Base-by-base conservation (phyloP, 2,888 invertebrate species). In the Acanthosepion lycidas region DNA sequence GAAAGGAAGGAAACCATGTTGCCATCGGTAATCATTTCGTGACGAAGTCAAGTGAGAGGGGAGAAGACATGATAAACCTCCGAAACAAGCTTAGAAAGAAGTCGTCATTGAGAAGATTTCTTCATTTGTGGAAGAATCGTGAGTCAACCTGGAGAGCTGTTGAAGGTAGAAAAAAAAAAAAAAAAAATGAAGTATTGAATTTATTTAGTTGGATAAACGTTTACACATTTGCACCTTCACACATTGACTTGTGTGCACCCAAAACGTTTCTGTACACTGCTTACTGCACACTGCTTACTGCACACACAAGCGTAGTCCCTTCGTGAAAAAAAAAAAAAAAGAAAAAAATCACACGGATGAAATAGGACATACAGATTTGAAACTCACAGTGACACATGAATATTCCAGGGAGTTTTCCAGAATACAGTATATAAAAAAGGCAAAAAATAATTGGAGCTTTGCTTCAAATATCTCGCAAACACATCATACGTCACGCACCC, bases 21-120 rank as follows among this genome's bases (percentile, higher is more conserved):
- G 78, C 78, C n/a, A 78, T n/a, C 78, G 78, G 78, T 78, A 33
- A 78, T 78, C n/a, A 78, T 78, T 78, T 78, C 78, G 78, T 78
- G 78, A 78, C 78, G 78, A 78, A 78, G 78, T 78, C 78, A n/a
- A 78, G 78, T 33, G 78, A 78, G n/a, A 33, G 23, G n/a, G 78
- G n/a, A n/a, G 78, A 78, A 78, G 78, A 23, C 59, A 59, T 59
- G 59, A 23, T 6, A 20, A 78, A 78, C n/a, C n/a, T 33, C 59
- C 78, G 78, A 78, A n/a, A 33, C 78, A n/a, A 78, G 78, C 18
- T 0, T 3, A 78, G 78, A n/a, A 33, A n/a, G n/a, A 78, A 15
- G 12, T n/a, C 78, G 78, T 78, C n/a, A 78, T 78, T 33, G 78
- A 78, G 78, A 78, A n/a, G 78, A 33, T n/a, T 28, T 78, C 78